phyloP scores from a whole-genome alignment of 2,113 vertebrate species.

The Erythrocercus mccallii region DNA sequence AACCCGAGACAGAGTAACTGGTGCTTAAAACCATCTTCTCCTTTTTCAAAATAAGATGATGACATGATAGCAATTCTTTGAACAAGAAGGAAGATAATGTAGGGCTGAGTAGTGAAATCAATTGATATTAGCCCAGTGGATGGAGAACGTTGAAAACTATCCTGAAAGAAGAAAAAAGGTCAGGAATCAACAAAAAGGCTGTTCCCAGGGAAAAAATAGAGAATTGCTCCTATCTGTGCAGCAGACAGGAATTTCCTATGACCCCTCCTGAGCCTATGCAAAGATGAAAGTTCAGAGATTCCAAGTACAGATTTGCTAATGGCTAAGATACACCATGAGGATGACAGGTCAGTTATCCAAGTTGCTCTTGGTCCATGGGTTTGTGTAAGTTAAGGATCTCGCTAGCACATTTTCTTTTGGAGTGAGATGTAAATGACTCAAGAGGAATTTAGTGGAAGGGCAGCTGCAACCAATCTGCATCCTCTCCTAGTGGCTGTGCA shows the following conservation, averaged over 20 bases:
- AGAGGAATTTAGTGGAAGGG: not conserved
- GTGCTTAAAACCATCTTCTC: not conserved
- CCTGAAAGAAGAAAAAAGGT: not conserved
- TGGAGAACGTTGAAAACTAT: not conserved
- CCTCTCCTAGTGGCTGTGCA: not conserved
- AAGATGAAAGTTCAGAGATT: not conserved
- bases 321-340: not conserved
- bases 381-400: not conserved
- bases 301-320: not conserved
- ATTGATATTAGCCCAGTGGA: not conserved
- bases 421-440: not conserved
- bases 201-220: not conserved
- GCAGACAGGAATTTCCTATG: not conserved
- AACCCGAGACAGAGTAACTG: not conserved
- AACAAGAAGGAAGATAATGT: not conserved
- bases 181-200: not conserved
- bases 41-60: conserved; percentile 1
- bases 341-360: not conserved
- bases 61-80: not conserved
- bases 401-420: not conserved
- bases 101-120: not conserved
- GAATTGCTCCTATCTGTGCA: not conserved
- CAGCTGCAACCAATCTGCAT: not conserved
- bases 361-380: not conserved
- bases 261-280: not conserved